Base-by-base conservation (phyloP, 2,113 vertebrate genomes). In the Clarias macrocephalus region DNA sequence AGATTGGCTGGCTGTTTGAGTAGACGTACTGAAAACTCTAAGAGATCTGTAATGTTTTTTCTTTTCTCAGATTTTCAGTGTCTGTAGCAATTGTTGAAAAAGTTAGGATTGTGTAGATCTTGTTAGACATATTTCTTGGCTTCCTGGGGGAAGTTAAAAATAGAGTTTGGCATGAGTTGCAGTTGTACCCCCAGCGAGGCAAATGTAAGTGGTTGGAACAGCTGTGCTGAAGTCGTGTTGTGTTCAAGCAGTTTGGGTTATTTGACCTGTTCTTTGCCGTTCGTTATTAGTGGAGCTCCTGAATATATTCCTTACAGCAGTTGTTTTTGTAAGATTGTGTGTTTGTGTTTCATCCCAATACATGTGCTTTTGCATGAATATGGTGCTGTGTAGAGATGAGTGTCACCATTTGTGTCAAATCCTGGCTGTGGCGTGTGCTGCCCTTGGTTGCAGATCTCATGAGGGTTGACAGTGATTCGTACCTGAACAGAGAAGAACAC, bases 191-290 rank as follows among this genome's bases (percentile, higher is more conserved):
- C 93, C 90, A 91, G 92, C 87, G 90, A 93, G 93, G 92, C 82
- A 84, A 89, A 92, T 82, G 88, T 92, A 94, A 94, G 93, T 92
- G 91, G 83, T 90, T 91, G 91, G 89, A 95, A 94, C 94, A 96
- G 95, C 95, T 96, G 95, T 89, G 90, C 88, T 92, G 89, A 94
- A 95, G 93, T 94, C 93, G 93, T 93, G 93, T 94, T 88, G 90
- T 91, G 91, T 94, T 93, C 92, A 91, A 93, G 92, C 92, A 93
- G 89, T 83, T 88, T 25, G 85, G 90, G 91, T 93, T 93, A 94
- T 91, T 88, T 90, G 91, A 88, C 81, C 62, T 52, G 72, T 63
- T 86, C 73, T 70, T 37, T 89, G 87, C 60, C 89, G 89, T 90
- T 92, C 87, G 85, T 90, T 85, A 84, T 88, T 81, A 89, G 82